phyloP scores from a whole-genome alignment of 2,888 invertebrate genomes.

The Arrhopalites spinosus region DNA sequence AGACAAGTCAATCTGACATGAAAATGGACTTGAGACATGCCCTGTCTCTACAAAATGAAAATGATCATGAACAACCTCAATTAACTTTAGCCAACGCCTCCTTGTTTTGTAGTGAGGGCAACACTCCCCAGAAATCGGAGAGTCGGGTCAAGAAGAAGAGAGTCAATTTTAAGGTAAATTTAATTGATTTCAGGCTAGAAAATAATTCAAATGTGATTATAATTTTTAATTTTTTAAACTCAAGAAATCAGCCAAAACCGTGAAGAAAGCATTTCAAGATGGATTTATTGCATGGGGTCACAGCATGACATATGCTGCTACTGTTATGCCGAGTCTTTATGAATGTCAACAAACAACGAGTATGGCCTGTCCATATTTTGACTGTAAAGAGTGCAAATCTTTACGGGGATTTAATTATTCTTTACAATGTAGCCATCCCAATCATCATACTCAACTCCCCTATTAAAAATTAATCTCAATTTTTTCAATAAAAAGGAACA shows the following conservation, averaged over 20 bases:
- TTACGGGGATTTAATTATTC: not conserved
- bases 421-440: not conserved
- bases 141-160: too few species aligned
- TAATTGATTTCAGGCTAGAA: too few species aligned
- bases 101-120: too few species aligned
- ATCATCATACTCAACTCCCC: not conserved
- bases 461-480: not conserved
- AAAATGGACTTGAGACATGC: too few species aligned
- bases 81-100: too few species aligned
- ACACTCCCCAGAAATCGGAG: too few species aligned
- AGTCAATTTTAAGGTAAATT: too few species aligned
- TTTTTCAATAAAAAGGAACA: not conserved
- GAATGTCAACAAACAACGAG: too few species aligned
- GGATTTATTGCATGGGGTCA: slow-evolving; percentile 25
- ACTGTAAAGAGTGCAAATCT: not conserved
- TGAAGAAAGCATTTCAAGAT: slow-evolving; percentile 16
- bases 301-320: slow-evolving; percentile 9
- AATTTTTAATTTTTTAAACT: not conserved
- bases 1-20: too few species aligned
- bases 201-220: too few species aligned
- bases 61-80: too few species aligned
- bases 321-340: slow-evolving; percentile 18
- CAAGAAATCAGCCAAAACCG: slow-evolving; percentile 12
- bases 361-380: not conserved
- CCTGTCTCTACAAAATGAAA: too few species aligned